Evolutionary conservation across 2,797 vertebrate species (phyloP), one percentile per base, ranked within the genome.

Genomic region (Phoebastria nigripes): DNA sequence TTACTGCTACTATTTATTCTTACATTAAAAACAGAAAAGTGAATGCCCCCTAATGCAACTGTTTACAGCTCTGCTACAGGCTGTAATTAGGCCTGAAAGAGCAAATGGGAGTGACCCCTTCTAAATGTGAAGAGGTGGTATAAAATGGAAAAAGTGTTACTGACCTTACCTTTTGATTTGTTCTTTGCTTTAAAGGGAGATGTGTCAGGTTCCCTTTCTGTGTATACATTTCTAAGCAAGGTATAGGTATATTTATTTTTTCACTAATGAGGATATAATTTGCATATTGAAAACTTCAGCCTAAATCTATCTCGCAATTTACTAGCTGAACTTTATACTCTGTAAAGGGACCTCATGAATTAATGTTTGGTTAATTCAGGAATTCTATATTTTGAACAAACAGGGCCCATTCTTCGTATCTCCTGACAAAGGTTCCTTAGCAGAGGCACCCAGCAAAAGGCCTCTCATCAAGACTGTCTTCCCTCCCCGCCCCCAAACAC

Each of bases 1-100:
- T 90, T 86, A n/a, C 56, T 83, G 46, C 33, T 69, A 15, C n/a
- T 83, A 61, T 35, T 93, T 92, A 79, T 84, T 87, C 56, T 44
- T 56, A 5, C 26, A 37, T 56, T 72, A 52, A 83, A 71, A 82
- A 6, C 51, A 84, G 59, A 18, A 44, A 29, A 67, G 15, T 37
- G 55, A 66, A 33, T n/a, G 55, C 28, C 61, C 11, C 1, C 31
- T 84, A 74, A 52, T 41, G 17, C 49, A 39, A n/a, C 42, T 71
- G 26, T 39, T 83, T 29, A 25, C 55, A 65, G 70, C 82, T 82
- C 55, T 12, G 10, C 63, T 82, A 12, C 17, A 51, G 71, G 47
- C 49, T 63, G 7, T 11, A 31, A 28, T 39, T 41, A 44, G 35
- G 4, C 41, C 46, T 73, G 62, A 49, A 54, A 52, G 49, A 56